Evolutionary conservation across 2,888 invertebrate genomes (phyloP).

Genomic region (Calameuta pallipes): DNA sequence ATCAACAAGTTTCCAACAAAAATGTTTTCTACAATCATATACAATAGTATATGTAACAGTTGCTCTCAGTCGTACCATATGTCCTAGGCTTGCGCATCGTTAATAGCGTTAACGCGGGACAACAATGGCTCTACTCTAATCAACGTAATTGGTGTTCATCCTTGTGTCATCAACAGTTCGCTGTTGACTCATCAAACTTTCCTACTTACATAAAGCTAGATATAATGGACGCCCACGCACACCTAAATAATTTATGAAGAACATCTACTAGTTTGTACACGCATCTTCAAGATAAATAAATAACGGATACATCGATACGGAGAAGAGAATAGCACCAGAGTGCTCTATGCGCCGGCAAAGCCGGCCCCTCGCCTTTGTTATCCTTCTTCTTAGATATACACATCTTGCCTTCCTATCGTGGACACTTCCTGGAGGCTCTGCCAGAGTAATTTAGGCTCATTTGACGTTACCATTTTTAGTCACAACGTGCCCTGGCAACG

Average conservation of each 20-base stretch:
- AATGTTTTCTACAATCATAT: conserved; percentile 58
- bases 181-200: conserved; percentile 60
- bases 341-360: not conserved
- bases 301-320: conserved; percentile 33
- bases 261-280: conserved; percentile 41
- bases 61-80: conserved; percentile 61
- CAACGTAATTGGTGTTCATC: conserved; percentile 66
- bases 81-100: conserved; percentile 38
- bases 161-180: conserved; percentile 62
- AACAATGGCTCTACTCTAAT: conserved; percentile 56
- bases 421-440: no score
- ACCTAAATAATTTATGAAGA: conserved; percentile 46
- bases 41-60: conserved; percentile 65
- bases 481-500: no score
- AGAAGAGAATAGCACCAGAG: not conserved
- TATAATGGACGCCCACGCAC: conserved; percentile 42
- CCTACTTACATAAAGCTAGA: conserved; percentile 60
- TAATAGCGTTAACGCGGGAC: conserved; percentile 38
- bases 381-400: no score
- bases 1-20: conserved; percentile 50
- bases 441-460: no score
- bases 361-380: no score
- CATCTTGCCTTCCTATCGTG: no score
- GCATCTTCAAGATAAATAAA: conserved; percentile 43
- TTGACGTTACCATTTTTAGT: no score